These are phyloP conservation scores for Hydriomena furcata DNA, from an alignment of 2,888 invertebrate species.

Conservation along the genomic window DNA sequence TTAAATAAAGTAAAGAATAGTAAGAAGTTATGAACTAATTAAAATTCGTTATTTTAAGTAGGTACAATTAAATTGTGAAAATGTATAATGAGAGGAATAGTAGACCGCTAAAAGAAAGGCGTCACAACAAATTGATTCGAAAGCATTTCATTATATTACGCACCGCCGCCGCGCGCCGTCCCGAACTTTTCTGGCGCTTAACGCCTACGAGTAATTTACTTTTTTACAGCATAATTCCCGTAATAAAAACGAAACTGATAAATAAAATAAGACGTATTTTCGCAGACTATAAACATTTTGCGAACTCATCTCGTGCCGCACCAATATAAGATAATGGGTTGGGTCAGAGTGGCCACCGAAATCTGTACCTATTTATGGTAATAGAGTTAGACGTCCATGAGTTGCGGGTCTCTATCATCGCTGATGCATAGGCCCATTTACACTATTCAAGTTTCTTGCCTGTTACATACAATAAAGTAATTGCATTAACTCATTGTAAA, in stretches of 20 bases:
- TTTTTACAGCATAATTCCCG: conserved; percentile 36
- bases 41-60: conserved; percentile 9
- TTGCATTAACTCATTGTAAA: no score
- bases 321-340: conserved; percentile 59
- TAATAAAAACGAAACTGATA: conserved; percentile 45
- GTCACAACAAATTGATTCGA: conserved; percentile 35
- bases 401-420: conserved; percentile 36
- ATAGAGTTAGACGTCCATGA: conserved; percentile 53
- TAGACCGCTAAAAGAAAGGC: conserved; percentile 28
- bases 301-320: conserved; percentile 52
- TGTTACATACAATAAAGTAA: no score
- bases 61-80: conserved; percentile 23
- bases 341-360: conserved; percentile 55
- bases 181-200: conserved; percentile 32
- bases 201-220: conserved; percentile 35
- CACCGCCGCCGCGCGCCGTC: no score
- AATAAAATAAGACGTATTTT: conserved; percentile 43
- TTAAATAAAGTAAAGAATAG: no score
- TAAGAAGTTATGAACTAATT: no score
- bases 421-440: no score
- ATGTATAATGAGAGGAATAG: conserved; percentile 29
- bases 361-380: conserved; percentile 65
- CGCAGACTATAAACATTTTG: conserved; percentile 54
- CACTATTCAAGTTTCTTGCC: no score
- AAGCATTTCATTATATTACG: conserved; percentile 37